A percentile compares a stretch with the other conserved stretches of the same genome.
Evolutionary conservation across 53 echinoderm and acorn worm species (phyloP).

Genomic region (Echinometra lucunter): DNA sequence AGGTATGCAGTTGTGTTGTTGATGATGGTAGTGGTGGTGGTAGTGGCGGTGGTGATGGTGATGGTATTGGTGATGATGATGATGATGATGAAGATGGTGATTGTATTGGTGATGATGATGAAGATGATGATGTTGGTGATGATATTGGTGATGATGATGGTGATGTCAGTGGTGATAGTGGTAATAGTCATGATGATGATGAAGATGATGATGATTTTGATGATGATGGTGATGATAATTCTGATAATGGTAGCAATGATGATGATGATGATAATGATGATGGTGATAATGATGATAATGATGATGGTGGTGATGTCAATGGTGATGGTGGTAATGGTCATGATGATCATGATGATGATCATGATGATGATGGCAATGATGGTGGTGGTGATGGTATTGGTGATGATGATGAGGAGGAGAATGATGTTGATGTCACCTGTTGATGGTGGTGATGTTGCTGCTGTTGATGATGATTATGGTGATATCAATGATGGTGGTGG

Average conservation of each 20-base stretch:
- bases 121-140: slow-evolving; percentile 34
- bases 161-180: slow-evolving; percentile 45
- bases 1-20: slow-evolving; percentile 69
- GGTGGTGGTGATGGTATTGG: background rate
- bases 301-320: slow-evolving; percentile 9
- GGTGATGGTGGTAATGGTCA: background rate
- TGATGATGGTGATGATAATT: slow-evolving; percentile 10
- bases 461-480: slow-evolving; percentile 40
- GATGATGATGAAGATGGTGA: background rate
- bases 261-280: slow-evolving; percentile 1
- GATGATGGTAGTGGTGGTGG: slow-evolving; percentile 40
- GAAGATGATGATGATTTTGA: slow-evolving; percentile 27
- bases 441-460: slow-evolving; percentile 38
- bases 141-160: slow-evolving; percentile 54
- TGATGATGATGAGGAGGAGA: background rate
- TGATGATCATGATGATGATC: background rate
- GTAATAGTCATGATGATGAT: slow-evolving; percentile 26
- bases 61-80: background rate
- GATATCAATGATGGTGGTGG: slow-evolving; percentile 52
- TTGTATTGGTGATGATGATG: slow-evolving; percentile 19
- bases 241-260: slow-evolving; percentile 41
- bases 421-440: slow-evolving; percentile 3
- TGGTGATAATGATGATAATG: slow-evolving; percentile 21
- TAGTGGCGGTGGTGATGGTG: slow-evolving; percentile 6
- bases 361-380: slow-evolving; percentile 23